Base-by-base conservation (phyloP, 2,888 invertebrate species). In the Drosophila infuscata region DNA sequence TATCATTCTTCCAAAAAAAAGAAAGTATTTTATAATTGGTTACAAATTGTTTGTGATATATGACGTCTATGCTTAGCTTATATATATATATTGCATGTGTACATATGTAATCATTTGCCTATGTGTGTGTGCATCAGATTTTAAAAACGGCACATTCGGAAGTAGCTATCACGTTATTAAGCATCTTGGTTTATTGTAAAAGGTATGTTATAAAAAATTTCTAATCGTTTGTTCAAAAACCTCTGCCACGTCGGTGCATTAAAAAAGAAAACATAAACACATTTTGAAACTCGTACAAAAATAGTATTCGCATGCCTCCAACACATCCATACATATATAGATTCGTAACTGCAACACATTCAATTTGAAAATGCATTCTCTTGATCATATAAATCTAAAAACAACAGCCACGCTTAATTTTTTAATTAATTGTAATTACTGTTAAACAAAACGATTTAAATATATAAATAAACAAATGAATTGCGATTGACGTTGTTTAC, bases 371-470 rank as follows among this genome's bases (percentile, higher is more conserved):
- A 75, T 62, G 81, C 81, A 81, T 85, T 86, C 80, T 86, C 72
- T 83, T 83, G 87, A 85, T 83, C 81, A 84, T 81, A 84, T 74
- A 75, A 79, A 82, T 60, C 57, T 68, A 65, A 83, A 83, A 75
- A 72, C 84, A 84, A 82, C 88, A 83, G 85, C 80, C 88, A 88
- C 85, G 88, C 86, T 82, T 88, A 88, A 82, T 78, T 81, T 85
- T 87, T 88, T 83, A 86, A 85, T 82, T 85, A 85, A 78, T 88
- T 88, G 88, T 88, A 85, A 86, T 86, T 85, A 86, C 78, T 86
- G 75, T 83, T 88, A 86, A 74, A 88, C 63, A 79, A 83, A 83
- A 76, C 74, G 88, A 86, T 88, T 79, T 80, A 83, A 85, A 70
- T 83, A 83, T 83, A 83, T 65, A 71, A 78, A 79, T 79, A 76